Conservation (phyloP, 1,140 invertebrate species). For the Thaumetopoea pityocampa region DNA sequence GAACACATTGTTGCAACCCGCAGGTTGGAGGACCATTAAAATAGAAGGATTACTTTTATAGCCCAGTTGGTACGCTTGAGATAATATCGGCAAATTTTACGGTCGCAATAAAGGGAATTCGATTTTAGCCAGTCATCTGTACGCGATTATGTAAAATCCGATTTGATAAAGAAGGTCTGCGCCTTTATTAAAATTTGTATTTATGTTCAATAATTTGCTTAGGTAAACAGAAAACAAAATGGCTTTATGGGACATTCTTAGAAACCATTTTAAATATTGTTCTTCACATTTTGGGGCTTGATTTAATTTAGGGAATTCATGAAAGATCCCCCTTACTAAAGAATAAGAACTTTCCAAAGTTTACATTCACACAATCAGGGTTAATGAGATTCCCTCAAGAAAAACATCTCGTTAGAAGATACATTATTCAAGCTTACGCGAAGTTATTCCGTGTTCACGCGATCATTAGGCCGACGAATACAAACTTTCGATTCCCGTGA, state of each 20-base stretch:
- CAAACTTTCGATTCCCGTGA: conserved; percentile 57
- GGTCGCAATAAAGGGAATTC: conserved; percentile 68
- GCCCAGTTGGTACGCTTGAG: conserved; percentile 63
- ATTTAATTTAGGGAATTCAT: conserved; percentile 45
- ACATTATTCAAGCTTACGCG: conserved; percentile 72
- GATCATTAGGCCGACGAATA: conserved; percentile 65
- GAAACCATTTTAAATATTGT: conserved; percentile 13
- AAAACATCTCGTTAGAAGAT: conserved; percentile 75
- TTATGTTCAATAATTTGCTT: conserved; percentile 8
- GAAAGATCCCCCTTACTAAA: conserved; percentile 43
- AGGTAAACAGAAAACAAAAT: no score
- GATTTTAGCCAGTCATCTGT: conserved; percentile 65
- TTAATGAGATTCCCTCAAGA: conserved; percentile 74
- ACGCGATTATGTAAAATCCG: conserved; percentile 48
- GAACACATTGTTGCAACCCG: conserved; percentile 60
- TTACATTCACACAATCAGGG: conserved; percentile 72
- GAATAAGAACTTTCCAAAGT: conserved; percentile 64
- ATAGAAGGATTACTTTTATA: conserved; percentile 73
- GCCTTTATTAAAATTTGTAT: conserved; percentile 10
- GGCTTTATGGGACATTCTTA: not conserved
- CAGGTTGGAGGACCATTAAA: conserved; percentile 67
- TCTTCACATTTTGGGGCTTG: conserved; percentile 23
- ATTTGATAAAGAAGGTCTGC: conserved; percentile 28
- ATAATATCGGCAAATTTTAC: conserved; percentile 74
- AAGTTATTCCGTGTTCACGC: conserved; percentile 71